Percentiles rank a stretch among this genome's conserved stretches.
phyloP scores from a whole-genome alignment of 2,797 vertebrate species.

The Poeciliopsis turneri region DNA sequence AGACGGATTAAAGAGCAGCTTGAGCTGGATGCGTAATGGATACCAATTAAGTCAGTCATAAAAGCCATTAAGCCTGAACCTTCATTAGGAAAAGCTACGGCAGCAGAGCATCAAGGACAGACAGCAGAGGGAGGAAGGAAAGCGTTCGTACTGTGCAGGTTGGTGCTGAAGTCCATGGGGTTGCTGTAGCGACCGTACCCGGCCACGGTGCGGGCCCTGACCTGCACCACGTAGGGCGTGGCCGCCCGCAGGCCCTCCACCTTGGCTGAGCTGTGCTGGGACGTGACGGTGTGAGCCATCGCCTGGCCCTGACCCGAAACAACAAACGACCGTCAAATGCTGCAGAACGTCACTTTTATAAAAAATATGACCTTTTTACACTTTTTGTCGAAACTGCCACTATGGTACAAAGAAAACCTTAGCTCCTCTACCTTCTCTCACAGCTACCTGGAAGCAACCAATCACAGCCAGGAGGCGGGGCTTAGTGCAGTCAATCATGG shows the following conservation, averaged over 20 bases:
- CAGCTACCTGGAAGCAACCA: too few species aligned
- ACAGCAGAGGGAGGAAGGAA: constrained; percentile 4
- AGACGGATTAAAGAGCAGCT: constrained; percentile 37
- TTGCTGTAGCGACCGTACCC: constrained; percentile 95
- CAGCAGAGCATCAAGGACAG: constrained; percentile 36
- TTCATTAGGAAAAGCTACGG: constrained; percentile 36
- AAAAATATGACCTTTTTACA: too few species aligned
- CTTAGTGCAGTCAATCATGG: too few species aligned
- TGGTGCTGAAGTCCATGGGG: constrained; percentile 92
- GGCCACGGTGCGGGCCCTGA: constrained; percentile 93
- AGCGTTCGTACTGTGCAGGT: constrained; percentile 78
- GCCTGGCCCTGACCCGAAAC: constrained; percentile 73
- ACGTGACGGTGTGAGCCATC: constrained; percentile 94
- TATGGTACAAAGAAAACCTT: too few species aligned
- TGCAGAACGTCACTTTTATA: too few species aligned
- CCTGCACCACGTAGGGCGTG: constrained; percentile 91
- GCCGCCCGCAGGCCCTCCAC: constrained; percentile 90
- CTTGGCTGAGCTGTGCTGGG: constrained; percentile 92
- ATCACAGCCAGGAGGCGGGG: too few species aligned
- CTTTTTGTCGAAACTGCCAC: too few species aligned
- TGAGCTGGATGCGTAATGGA: constrained; percentile 41
- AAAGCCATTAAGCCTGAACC: constrained; percentile 49
- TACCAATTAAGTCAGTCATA: constrained; percentile 50
- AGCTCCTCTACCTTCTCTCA: too few species aligned
- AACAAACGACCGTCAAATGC: not conserved